These are phyloP conservation scores for Micoletzkya japonica DNA, from an alignment of 2,888 invertebrate genomes.

Conservation along the genomic window DNA sequence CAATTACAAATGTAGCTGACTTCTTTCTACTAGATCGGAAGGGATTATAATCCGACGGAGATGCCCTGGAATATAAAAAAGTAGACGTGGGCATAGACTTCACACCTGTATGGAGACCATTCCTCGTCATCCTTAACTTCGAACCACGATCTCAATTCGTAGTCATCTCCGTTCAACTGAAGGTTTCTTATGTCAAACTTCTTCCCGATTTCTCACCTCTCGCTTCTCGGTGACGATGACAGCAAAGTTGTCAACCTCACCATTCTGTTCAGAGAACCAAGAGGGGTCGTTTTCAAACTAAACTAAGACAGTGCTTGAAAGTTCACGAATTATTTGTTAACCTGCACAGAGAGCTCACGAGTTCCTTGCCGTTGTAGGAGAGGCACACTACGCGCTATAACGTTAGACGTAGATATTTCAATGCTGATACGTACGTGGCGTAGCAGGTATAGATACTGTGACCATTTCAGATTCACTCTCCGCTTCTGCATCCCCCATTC, in stretches of 20 bases:
- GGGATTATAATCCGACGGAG: constrained; percentile 29
- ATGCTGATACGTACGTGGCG: constrained; percentile 30
- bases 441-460: constrained; percentile 55
- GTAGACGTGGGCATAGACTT: neutral
- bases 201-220: constrained; percentile 34
- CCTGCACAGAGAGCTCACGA: constrained; percentile 51
- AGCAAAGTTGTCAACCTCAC: constrained; percentile 57
- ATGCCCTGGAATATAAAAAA: constrained; percentile 24
- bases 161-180: constrained; percentile 55
- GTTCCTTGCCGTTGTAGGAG: constrained; percentile 53
- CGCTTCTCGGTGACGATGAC: constrained; percentile 58
- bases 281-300: constrained; percentile 57
- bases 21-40: constrained; percentile 24
- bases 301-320: neutral
- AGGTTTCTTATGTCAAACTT: constrained; percentile 1
- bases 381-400: constrained; percentile 42
- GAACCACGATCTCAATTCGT: constrained; percentile 58
- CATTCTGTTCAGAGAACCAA: constrained; percentile 56
- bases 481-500: constrained; percentile 50
- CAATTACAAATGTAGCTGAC: constrained; percentile 53
- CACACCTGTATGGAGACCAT: constrained; percentile 42
- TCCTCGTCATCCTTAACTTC: constrained; percentile 57
- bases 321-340: constrained; percentile 6
- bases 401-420: neutral
- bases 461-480: constrained; percentile 60